Percentiles rank a stretch among this genome's conserved stretches.
Evolutionary conservation across 2,888 invertebrate species (phyloP).

Genomic region (Orchesellides sinensis): DNA sequence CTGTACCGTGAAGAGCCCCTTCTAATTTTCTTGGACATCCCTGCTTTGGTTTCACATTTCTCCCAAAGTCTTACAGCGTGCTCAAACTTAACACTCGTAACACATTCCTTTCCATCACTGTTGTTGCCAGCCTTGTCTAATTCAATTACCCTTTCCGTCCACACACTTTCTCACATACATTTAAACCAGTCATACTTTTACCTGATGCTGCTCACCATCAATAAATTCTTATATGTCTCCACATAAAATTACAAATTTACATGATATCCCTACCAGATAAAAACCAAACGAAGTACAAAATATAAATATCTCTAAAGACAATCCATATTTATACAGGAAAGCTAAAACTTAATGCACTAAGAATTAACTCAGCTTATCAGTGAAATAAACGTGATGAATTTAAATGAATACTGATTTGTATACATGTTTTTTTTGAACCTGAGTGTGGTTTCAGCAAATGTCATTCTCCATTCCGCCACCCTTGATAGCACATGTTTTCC

Average conservation of each 20-base stretch:
- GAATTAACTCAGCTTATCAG: constrained; percentile 22
- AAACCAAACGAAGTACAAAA: background rate
- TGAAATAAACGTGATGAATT: constrained; percentile 43
- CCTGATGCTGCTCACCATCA: too few relatives aligned
- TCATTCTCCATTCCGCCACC: constrained; percentile 51
- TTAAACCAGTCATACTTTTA: too few relatives aligned
- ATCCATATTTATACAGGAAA: background rate
- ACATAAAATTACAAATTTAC: too few relatives aligned
- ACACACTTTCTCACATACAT: too few relatives aligned
- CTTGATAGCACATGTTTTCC: constrained; percentile 55
- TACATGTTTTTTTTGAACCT: constrained; percentile 50
- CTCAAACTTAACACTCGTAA: background rate
- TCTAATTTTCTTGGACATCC: constrained; percentile 70
- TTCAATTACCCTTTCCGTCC: too few relatives aligned
- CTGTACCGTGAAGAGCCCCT: constrained; percentile 71
- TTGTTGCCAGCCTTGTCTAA: too few relatives aligned
- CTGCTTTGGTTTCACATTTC: constrained; percentile 46
- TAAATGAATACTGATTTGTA: constrained; percentile 41
- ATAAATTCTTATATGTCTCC: too few relatives aligned
- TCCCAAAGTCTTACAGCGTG: constrained; percentile 10
- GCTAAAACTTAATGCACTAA: constrained; percentile 28
- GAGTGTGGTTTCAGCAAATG: constrained; percentile 43
- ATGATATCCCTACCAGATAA: too few relatives aligned
- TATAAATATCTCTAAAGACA: background rate
- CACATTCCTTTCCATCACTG: too few relatives aligned